Evolutionary conservation across 1,140 invertebrate genomes (phyloP).

Genomic region (Ladona fulva): DNA sequence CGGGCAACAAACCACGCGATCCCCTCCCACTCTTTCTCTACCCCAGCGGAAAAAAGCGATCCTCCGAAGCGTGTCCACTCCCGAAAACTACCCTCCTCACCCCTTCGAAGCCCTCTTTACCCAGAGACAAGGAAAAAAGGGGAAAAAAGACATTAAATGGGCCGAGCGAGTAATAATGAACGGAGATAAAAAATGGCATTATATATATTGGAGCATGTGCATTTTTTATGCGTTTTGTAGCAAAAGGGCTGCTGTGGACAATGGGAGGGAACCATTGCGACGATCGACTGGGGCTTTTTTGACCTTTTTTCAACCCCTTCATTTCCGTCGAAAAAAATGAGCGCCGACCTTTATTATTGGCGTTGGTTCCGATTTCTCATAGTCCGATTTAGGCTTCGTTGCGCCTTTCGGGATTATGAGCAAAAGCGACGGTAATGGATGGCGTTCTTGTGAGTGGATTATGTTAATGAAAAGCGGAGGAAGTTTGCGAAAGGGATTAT

Average conservation of each 20-base stretch:
- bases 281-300: not conserved
- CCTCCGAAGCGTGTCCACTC: not conserved
- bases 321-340: not conserved
- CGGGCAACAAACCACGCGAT: not conserved
- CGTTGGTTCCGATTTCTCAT: too few relatives aligned
- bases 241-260: not conserved
- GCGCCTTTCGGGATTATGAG: too few relatives aligned
- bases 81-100: not conserved
- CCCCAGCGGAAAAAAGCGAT: not conserved
- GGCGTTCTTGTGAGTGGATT: too few relatives aligned
- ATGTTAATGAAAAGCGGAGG: too few relatives aligned
- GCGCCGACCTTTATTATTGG: not conserved
- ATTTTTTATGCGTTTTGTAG: not conserved
- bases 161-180: not conserved
- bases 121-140: not conserved
- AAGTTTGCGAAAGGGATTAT: too few relatives aligned
- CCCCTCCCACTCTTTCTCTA: not conserved
- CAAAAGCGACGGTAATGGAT: too few relatives aligned
- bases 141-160: slow-evolving; percentile 1
- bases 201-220: slow-evolving; percentile 1
- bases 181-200: slow-evolving; percentile 1
- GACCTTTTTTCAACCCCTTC: not conserved
- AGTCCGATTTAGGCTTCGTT: too few relatives aligned
- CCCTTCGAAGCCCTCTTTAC: not conserved
- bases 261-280: not conserved